phyloP scores from a whole-genome alignment of 2,888 invertebrate species.

The Eulithis prunata region DNA sequence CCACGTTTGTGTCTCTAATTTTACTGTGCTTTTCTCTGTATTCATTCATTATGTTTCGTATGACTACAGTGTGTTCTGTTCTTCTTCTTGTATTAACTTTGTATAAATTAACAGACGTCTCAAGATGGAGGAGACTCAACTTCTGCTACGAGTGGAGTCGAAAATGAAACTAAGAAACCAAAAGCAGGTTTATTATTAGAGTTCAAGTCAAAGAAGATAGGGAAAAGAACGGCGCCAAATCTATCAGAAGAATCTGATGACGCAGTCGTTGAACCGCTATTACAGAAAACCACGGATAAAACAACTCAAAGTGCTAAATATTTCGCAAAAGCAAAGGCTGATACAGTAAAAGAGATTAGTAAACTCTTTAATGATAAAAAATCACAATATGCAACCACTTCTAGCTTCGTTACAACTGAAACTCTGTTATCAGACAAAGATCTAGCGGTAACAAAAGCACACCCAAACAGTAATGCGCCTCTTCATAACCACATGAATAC shows the following conservation, averaged over 20 bases:
- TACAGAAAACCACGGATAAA: slow-evolving; percentile 68
- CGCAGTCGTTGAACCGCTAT: slow-evolving; percentile 72
- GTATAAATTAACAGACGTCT: slow-evolving; percentile 60
- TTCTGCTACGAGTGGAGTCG: slow-evolving; percentile 73
- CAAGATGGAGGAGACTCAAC: slow-evolving; percentile 73
- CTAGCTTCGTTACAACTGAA: slow-evolving; percentile 51
- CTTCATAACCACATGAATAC: slow-evolving; percentile 71
- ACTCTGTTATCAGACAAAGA: slow-evolving; percentile 44
- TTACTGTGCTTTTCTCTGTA: too few relatives aligned
- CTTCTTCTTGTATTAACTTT: too few relatives aligned
- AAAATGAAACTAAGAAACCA: slow-evolving; percentile 72
- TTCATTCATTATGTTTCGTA: too few relatives aligned
- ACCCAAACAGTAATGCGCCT: slow-evolving; percentile 35
- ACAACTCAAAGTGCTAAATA: slow-evolving; percentile 72
- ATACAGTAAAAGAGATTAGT: slow-evolving; percentile 56
- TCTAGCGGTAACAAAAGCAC: slow-evolving; percentile 38
- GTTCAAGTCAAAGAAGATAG: slow-evolving; percentile 77
- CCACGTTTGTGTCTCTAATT: too few relatives aligned
- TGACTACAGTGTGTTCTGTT: too few relatives aligned
- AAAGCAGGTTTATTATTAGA: slow-evolving; percentile 55
- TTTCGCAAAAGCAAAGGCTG: slow-evolving; percentile 73
- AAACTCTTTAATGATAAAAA: slow-evolving; percentile 53
- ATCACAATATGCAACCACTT: slow-evolving; percentile 43
- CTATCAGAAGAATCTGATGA: slow-evolving; percentile 73
- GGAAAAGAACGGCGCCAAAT: slow-evolving; percentile 70